Base-by-base conservation (phyloP, 2,113 vertebrate genomes). In the Xiphophorus maculatus region DNA sequence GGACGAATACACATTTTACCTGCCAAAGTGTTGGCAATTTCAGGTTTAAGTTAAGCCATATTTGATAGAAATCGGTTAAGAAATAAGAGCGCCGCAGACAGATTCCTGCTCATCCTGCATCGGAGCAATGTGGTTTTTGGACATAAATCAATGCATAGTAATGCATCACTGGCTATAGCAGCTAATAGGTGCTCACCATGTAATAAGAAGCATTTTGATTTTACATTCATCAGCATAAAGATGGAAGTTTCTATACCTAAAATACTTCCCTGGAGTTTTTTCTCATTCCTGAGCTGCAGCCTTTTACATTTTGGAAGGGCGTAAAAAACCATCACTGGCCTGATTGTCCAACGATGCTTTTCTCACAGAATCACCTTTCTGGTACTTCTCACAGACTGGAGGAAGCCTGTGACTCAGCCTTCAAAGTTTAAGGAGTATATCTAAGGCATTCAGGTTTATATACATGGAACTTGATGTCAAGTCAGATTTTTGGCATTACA, bases 351-450 rank as follows among this genome's bases (percentile, higher is more conserved):
- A 65, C 40, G 17, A 58, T 48, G 28, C 77, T 28, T 68, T 30
- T 63, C 2, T 35, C 27, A 32, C 61, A 28, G 78, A 69, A 76
- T 74, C 63, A 48, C 32, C 72, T 32, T 3, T 81, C 15, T n/a
- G 79, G n/a, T 65, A 90, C 37, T 84, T 90, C 84, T 93, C 83
- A 63, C 85, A 89, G 76, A 22, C 33, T 61, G 73, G 83, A 51
- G 48, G 73, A 87, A 84, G 84, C 60, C 77, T 63, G 74, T 83
- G 29, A 35, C 4, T 68, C 42, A 33, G 1, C 28, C n/a, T n/a
- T 8, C 51, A 32, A 14, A 14, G 35, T 44, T n/a, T 44, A 66
- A 70, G 22, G 3, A 65, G 29, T 67, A 48, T 14, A 71, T 48
- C 22, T 40, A 11, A 7, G 10, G 64, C 10, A 64, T 9, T 32